Conservation (phyloP, 2,113 vertebrate species). For the Erinaceus europaeus region DNA sequence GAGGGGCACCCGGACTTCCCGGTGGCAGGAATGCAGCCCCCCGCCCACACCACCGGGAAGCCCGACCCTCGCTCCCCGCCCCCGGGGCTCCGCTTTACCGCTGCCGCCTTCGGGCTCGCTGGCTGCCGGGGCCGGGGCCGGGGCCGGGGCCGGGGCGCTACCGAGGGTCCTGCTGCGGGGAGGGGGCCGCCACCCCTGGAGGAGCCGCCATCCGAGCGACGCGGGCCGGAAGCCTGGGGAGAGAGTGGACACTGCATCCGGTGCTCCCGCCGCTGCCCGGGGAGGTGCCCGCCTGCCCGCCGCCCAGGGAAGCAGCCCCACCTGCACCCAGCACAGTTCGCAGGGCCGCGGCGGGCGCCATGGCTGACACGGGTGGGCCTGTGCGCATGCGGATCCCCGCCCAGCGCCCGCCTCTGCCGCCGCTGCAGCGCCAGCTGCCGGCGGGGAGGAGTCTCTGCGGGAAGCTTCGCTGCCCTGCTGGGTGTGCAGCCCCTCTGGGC, state of each 20-base stretch:
- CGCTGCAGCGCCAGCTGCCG: background rate
- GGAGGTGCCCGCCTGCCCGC: too few relatives aligned
- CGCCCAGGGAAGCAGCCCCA: too few relatives aligned
- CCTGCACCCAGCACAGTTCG: conserved; percentile 64
- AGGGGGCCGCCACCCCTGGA: background rate
- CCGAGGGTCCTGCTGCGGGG: background rate
- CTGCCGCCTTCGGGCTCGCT: background rate
- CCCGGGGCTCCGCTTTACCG: background rate
- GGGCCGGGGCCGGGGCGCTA: background rate
- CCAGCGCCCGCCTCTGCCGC: background rate
- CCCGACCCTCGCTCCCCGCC: background rate
- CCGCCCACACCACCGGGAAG: too few relatives aligned
- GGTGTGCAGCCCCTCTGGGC: too few relatives aligned
- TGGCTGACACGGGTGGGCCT: background rate
- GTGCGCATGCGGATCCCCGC: fast-evolving
- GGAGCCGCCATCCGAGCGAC: background rate
- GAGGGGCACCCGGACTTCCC: too few relatives aligned
- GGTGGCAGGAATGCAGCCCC: too few relatives aligned
- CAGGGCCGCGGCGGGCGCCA: background rate
- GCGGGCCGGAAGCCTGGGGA: conserved; percentile 5
- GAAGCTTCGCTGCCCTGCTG: too few relatives aligned
- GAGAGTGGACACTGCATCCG: background rate
- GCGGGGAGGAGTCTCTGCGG: background rate
- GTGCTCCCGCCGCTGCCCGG: background rate
- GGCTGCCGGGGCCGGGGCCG: background rate